Conservation (phyloP, 2,888 invertebrate genomes). For the Brachypalpus laphriformis region DNA sequence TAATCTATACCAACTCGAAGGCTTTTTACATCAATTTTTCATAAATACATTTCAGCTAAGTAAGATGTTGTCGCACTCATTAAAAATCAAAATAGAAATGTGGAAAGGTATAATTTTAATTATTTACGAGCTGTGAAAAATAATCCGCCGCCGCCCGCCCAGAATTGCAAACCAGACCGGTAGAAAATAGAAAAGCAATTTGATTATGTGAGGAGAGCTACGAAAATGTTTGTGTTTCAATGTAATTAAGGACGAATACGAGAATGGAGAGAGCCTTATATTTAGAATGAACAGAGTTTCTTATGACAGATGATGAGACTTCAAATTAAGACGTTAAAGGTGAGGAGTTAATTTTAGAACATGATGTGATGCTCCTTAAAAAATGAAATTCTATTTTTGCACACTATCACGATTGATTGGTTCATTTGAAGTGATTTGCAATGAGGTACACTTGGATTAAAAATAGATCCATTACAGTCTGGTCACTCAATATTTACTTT, state of each 20-base stretch:
- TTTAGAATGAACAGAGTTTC: neutral
- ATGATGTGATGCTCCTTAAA: too few species aligned
- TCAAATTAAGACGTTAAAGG: too few species aligned
- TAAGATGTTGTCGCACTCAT: constrained; percentile 21
- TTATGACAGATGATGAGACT: too few species aligned
- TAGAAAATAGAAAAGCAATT: neutral
- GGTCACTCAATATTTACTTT: too few species aligned
- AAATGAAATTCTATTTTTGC: too few species aligned
- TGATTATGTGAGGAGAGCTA: neutral
- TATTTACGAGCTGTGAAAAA: constrained; percentile 18
- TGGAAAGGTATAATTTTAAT: constrained; percentile 21
- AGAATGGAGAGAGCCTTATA: neutral
- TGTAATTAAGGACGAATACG: constrained; percentile 20
- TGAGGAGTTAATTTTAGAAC: too few species aligned
- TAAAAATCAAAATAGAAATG: constrained; percentile 26
- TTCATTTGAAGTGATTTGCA: too few species aligned
- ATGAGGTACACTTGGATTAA: too few species aligned
- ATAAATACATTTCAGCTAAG: constrained; percentile 7
- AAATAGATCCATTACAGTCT: too few species aligned
- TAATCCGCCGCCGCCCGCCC: neutral
- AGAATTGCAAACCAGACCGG: neutral
- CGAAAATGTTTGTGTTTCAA: neutral
- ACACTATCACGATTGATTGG: too few species aligned
- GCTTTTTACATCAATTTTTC: neutral
- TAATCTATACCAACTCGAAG: neutral